phyloP scores from a whole-genome alignment of 2,888 invertebrate genomes.

The Platypus cylindrus region DNA sequence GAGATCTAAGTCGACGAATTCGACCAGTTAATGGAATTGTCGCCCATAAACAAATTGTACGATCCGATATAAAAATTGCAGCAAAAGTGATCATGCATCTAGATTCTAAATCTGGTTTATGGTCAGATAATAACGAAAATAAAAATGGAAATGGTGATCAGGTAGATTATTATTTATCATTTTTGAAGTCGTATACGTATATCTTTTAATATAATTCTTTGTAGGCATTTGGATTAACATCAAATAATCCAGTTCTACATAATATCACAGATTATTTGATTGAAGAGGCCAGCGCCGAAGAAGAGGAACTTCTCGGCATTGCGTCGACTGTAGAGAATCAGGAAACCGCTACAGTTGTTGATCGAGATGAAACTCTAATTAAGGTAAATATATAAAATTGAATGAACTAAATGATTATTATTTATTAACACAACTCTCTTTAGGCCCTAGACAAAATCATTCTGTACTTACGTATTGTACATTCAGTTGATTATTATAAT shows the following conservation, averaged over 20 bases:
- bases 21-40: slow-evolving; percentile 85
- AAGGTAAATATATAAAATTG: slow-evolving; percentile 3
- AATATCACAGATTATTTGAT: slow-evolving; percentile 97
- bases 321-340: slow-evolving; percentile 38
- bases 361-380: slow-evolving; percentile 54
- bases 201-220: slow-evolving; percentile 5
- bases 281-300: slow-evolving; percentile 96
- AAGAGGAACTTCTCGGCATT: slow-evolving; percentile 81
- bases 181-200: slow-evolving; percentile 3
- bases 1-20: slow-evolving; percentile 88
- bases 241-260: slow-evolving; percentile 85
- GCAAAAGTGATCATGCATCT: slow-evolving; percentile 85
- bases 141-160: slow-evolving; percentile 31
- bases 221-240: slow-evolving; percentile 55
- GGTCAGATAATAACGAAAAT: slow-evolving; percentile 45
- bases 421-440: neutral
- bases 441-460: slow-evolving; percentile 66
- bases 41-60: slow-evolving; percentile 74
- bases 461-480: slow-evolving; percentile 88
- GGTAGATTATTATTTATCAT: slow-evolving; percentile 17
- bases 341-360: slow-evolving; percentile 40
- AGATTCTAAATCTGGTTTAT: slow-evolving; percentile 72
- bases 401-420: neutral
- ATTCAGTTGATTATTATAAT: slow-evolving; percentile 98
- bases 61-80: slow-evolving; percentile 84